Evolutionary conservation across 1,140 invertebrate genomes (phyloP), one percentile per base, ranked within the genome.

Genomic region (Dufourea novaeangliae): DNA sequence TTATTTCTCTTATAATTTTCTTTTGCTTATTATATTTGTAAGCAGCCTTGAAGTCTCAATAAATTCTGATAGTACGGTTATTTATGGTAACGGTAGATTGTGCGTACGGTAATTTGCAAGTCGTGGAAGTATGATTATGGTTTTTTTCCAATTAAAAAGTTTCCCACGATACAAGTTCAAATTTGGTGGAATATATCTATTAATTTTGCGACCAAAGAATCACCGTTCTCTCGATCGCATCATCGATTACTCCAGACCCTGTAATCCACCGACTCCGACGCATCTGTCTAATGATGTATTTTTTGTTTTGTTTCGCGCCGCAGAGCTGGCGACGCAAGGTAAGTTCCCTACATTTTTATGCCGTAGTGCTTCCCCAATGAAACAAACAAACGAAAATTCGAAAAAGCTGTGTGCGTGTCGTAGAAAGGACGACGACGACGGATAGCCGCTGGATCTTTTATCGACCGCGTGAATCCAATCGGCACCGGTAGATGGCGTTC

Each of bases 261-360:
- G 44, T 56, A 32, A 29, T 39, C 12, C 25, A 76, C 8, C 54
- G n/a, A 17, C 34, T 27, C 17, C 41, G 56, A 17, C 32, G 37
- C 50, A 67, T 72, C 59, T 52, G 37, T 82, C 83, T 86, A 86
- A 86, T 80, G n/a, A 69, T 81, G 54, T 77, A 52, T 74, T 85
- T 86, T 88, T 88, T 85, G 61, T 87, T 89, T 86, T 87, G 85
- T 89, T 90, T 89, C 85, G 87, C 90, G 87, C 90, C 90, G 85
- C 90, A 91, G 90, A 91, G 86, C 84, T 91, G 90, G 90, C 90
- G 90, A 90, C 83, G 83, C 77, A 88, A 91, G 90, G 90, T 91
- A 91, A 91, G 90, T 91, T 84, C 71, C 63, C 61, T 37, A 70
- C n/a, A 70, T 73, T 70, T 74, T 57, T 82, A 83, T 44, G 64